Conservation (phyloP, 1,140 invertebrate genomes). For the Leptopilina boulardi region DNA sequence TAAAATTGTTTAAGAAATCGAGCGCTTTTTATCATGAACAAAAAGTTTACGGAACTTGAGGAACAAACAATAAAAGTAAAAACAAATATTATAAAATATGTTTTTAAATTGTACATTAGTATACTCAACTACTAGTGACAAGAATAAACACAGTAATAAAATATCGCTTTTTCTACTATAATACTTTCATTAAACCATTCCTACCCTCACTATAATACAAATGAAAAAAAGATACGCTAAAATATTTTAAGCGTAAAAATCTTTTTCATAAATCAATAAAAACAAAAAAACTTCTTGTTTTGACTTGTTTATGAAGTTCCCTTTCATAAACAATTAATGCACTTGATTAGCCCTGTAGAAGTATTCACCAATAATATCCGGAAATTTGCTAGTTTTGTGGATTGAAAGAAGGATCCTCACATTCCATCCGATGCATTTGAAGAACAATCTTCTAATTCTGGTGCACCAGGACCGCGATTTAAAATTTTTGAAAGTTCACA, state of each 20-base stretch:
- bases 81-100: too few species aligned
- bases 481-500: conserved; percentile 69
- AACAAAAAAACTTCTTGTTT: too few species aligned
- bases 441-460: conserved; percentile 71
- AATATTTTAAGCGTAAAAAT: not conserved
- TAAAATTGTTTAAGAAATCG: too few species aligned
- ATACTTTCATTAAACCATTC: not conserved
- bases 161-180: not conserved
- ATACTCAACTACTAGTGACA: not conserved
- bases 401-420: conserved; percentile 42
- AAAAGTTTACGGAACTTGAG: too few species aligned
- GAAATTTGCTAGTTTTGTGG: not conserved
- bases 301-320: not conserved
- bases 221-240: not conserved
- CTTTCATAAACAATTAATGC: not conserved
- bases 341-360: not conserved
- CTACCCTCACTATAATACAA: not conserved
- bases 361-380: not conserved
- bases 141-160: not conserved
- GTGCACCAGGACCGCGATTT: conserved; percentile 65
- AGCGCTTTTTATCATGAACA: too few species aligned
- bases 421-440: conserved; percentile 73
- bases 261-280: too few species aligned
- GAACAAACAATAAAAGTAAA: too few species aligned
- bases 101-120: too few species aligned